phyloP scores from a whole-genome alignment of 2,113 vertebrate genomes.

The Notiomystis cincta region DNA sequence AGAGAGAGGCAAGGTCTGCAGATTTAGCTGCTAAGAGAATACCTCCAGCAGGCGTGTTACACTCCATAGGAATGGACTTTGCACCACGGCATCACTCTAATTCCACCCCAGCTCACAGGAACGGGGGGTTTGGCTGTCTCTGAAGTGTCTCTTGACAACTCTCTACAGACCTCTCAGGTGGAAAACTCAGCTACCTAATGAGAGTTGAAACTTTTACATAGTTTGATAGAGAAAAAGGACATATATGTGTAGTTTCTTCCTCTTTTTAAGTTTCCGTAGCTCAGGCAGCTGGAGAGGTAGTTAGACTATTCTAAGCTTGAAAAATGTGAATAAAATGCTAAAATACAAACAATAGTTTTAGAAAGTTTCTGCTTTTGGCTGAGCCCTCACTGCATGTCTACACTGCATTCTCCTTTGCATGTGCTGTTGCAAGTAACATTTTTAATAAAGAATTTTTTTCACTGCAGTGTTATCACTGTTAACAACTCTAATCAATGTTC shows the following conservation, averaged over 20 bases:
- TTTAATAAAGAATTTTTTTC: background rate
- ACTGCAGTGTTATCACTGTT: background rate
- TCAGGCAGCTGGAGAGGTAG: background rate
- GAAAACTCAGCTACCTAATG: background rate
- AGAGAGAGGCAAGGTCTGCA: background rate
- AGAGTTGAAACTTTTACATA: background rate
- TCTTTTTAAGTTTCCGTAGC: background rate
- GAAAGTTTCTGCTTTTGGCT: background rate
- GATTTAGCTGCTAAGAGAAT: background rate
- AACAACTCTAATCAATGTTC: background rate
- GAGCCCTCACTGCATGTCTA: background rate
- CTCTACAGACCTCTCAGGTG: background rate
- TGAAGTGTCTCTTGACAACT: background rate
- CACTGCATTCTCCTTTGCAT: background rate
- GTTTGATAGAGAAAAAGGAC: background rate
- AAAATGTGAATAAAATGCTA: background rate
- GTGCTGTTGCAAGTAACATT: background rate
- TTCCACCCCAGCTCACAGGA: background rate
- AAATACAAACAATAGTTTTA: background rate
- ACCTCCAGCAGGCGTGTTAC: background rate
- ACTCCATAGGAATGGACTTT: background rate
- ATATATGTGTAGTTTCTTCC: background rate
- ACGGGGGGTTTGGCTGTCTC: background rate
- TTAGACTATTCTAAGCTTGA: background rate
- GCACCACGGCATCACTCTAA: background rate